A percentile compares a stretch with the other conserved stretches of the same genome.
Evolutionary conservation across 2,888 invertebrate species (phyloP).

Genomic region (Gibbula magus): DNA sequence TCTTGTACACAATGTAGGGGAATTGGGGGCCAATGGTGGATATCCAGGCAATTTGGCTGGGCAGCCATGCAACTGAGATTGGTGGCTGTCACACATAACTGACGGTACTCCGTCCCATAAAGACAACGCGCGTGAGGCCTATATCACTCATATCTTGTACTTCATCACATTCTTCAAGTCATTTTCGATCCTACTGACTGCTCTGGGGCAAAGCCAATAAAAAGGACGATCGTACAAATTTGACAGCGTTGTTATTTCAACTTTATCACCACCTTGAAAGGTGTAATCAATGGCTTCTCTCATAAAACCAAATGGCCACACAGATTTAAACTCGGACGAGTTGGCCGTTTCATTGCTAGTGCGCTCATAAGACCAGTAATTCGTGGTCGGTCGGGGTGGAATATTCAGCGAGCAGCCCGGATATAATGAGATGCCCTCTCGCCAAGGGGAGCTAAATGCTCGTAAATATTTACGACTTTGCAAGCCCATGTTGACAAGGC

Average conservation of each 20-base stretch:
- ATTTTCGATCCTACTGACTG: background rate
- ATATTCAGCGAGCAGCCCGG: background rate
- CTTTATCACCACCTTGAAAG: slow-evolving; percentile 1
- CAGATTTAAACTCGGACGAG: background rate
- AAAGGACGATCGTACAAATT: slow-evolving; percentile 17
- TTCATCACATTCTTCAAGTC: slow-evolving; percentile 6
- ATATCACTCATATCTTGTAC: background rate
- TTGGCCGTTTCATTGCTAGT: background rate
- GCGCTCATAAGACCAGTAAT: background rate
- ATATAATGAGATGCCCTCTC: background rate
- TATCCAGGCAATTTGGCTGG: too few species aligned
- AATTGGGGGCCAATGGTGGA: too few species aligned
- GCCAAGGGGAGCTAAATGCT: background rate
- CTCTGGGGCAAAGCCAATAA: slow-evolving; percentile 7
- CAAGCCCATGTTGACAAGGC: background rate
- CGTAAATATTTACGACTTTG: slow-evolving; percentile 7
- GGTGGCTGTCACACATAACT: background rate
- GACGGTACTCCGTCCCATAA: background rate
- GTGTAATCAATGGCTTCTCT: slow-evolving; percentile 4
- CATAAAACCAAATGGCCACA: slow-evolving; percentile 22
- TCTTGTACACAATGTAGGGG: too few species aligned
- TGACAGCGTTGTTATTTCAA: slow-evolving; percentile 19
- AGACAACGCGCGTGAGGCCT: background rate
- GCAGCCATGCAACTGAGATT: background rate
- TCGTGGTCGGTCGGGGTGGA: slow-evolving; percentile 4